Evolutionary conservation across 2,113 vertebrate genomes (phyloP).

Genomic region (Alectura lathami): DNA sequence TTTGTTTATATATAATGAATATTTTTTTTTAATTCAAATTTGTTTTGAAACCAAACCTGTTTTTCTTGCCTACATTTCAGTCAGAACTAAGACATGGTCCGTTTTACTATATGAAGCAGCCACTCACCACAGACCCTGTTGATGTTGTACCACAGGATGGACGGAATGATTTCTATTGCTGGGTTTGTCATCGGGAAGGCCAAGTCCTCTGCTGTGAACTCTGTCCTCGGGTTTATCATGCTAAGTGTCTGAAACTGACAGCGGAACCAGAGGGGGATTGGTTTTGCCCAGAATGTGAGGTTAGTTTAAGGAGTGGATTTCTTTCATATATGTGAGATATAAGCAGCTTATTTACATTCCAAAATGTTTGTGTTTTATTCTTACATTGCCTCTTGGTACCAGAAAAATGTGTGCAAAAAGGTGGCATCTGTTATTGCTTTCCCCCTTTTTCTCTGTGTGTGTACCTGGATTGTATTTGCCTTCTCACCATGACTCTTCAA

Average conservation of each 20-base stretch:
- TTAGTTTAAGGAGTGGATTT: conserved; percentile 76
- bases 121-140: conserved; percentile 99
- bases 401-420: background rate
- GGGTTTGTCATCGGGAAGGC: conserved; percentile 99
- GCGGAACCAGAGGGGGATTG: conserved; percentile 99
- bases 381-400: background rate
- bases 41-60: conserved; percentile 97
- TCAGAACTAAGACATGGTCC: conserved; percentile 99
- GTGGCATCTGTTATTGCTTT: background rate
- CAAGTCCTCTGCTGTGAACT: conserved; percentile 99
- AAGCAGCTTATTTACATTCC: background rate
- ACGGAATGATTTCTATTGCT: conserved; percentile 99
- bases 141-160: conserved; percentile 99
- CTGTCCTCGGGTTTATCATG: conserved; percentile 99
- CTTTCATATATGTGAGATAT: background rate
- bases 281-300: conserved; percentile 99
- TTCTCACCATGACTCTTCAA: background rate
- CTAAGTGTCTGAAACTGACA: conserved; percentile 99
- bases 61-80: conserved; percentile 99
- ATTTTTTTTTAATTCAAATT: conserved; percentile 77
- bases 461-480: background rate
- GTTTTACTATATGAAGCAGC: conserved; percentile 99
- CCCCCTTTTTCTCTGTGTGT: background rate
- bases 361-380: background rate
- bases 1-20: conserved; percentile 70